Base-by-base conservation (phyloP, 2,113 vertebrate species). In the Dipodomys spectabilis region DNA sequence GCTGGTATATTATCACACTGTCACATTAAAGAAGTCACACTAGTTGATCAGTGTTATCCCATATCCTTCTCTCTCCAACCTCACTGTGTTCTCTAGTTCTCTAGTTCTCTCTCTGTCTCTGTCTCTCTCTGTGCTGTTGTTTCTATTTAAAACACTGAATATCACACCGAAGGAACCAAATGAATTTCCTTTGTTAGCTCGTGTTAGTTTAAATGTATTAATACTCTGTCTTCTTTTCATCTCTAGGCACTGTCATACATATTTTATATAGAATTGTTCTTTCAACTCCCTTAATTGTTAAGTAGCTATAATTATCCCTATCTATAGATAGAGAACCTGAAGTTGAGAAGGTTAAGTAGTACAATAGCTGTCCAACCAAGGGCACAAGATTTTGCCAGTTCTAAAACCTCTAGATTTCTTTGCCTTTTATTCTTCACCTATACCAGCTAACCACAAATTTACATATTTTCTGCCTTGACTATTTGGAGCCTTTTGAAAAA, bases 181-280 rank as follows among this genome's bases (percentile, higher is more conserved):
- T 57, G 53, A 15, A 57, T 85, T 85, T 68, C 25, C 15, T 25
- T 88, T 65, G 35, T 79, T 45, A 92, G 19, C 62, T 11, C 0
- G 28, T 10, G 57, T 69, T 30, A 10, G 7, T 69, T 89, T 30
- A 90, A 77, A 90, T 71, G 62, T 73, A 88, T 73, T 64, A 75
- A 75, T 13, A 23, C 2, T 1, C 30, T 85, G 1, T 74, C 39
- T 82, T 67, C 32, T 20, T 92, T 39, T 53, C 32, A 68, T 30
- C 18, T 69, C 3, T 68, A 65, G n/a, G 6, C 19, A n/a, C 23
- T 60, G 2, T 91, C 60, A 81, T 82, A 39, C 2, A 72, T 77
- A 57, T 65, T 95, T 88, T 53, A 82, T 16, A 60, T 77, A 82
- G 57, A 94, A 79, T 45, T 65, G 27, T 71, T 60, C 25, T 89